phyloP scores from a whole-genome alignment of 2,797 vertebrate genomes.

The Alca torda region DNA sequence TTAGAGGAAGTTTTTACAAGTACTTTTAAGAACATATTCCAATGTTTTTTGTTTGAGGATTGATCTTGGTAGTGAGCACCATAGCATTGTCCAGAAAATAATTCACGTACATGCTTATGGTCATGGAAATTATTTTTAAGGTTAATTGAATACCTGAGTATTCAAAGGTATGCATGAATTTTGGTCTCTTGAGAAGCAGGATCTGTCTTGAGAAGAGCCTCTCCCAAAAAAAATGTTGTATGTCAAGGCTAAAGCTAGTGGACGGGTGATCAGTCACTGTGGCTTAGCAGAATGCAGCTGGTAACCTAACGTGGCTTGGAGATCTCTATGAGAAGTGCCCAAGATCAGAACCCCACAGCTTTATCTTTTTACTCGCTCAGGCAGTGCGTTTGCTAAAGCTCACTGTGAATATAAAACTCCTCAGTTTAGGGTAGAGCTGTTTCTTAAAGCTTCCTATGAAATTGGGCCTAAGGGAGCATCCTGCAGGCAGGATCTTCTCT shows the following conservation, averaged over 20 bases:
- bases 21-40: neutral
- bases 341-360: neutral
- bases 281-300: neutral
- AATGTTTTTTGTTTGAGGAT: neutral
- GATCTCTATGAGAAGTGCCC: neutral
- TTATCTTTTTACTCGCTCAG: neutral
- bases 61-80: neutral
- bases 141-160: neutral
- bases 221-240: neutral
- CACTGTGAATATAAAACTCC: neutral
- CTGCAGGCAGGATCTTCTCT: neutral
- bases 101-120: neutral
- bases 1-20: neutral
- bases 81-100: neutral
- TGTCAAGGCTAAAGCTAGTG: neutral
- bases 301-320: neutral
- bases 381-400: neutral
- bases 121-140: neutral
- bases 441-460: neutral
- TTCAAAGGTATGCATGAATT: neutral
- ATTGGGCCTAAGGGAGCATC: neutral
- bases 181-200: neutral
- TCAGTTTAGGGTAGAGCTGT: neutral
- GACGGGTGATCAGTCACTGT: neutral
- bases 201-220: neutral